Evolutionary conservation across 1,140 invertebrate genomes (phyloP).

Genomic region (Trypoxylus dichotomus): DNA sequence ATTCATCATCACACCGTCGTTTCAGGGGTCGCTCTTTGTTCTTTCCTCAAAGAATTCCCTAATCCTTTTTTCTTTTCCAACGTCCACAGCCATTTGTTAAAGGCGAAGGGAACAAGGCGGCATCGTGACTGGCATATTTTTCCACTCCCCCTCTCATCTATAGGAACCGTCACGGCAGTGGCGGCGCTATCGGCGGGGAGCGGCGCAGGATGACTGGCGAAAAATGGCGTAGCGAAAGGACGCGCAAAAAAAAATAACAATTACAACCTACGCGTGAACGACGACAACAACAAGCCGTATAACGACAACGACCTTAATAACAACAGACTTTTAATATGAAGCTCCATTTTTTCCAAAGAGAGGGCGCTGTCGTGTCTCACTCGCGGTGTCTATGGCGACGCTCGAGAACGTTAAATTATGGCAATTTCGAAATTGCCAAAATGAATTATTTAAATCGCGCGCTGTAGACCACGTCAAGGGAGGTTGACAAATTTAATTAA

Average conservation of each 20-base stretch:
- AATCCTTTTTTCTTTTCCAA: not conserved
- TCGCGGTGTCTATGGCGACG: not conserved
- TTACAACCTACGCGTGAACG: slow-evolving; percentile 3
- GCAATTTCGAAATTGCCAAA: slow-evolving; percentile 22
- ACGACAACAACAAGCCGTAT: not conserved
- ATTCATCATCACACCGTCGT: not conserved
- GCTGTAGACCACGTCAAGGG: not conserved
- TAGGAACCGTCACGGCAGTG: not conserved
- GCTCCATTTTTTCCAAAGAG: not conserved
- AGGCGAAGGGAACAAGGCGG: not conserved
- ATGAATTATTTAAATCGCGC: slow-evolving; percentile 23
- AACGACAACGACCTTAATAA: slow-evolving; percentile 8
- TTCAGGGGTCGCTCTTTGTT: not conserved
- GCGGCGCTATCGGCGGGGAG: not conserved
- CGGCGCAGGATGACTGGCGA: not conserved
- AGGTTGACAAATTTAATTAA: slow-evolving; percentile 26
- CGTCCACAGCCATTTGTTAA: not conserved
- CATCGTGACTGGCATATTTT: slow-evolving; percentile 16
- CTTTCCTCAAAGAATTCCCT: not conserved
- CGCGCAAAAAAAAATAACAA: slow-evolving; percentile 8
- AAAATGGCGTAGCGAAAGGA: not conserved
- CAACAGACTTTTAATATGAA: slow-evolving; percentile 17
- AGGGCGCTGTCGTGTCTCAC: not conserved
- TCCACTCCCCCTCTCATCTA: not conserved
- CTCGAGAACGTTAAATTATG: not conserved